Base-by-base conservation (phyloP, 2,888 invertebrate genomes). In the Thereva nobilitata region DNA sequence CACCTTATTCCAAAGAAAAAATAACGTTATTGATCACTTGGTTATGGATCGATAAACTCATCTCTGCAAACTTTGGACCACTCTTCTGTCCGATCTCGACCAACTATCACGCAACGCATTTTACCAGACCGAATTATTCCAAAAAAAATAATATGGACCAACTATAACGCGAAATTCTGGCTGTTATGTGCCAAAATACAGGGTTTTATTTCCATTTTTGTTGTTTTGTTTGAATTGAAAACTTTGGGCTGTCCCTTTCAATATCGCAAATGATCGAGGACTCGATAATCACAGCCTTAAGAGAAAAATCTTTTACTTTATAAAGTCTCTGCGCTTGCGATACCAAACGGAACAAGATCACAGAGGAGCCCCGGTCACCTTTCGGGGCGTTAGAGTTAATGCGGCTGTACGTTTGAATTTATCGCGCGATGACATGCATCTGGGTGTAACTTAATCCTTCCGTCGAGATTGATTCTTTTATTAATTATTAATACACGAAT, bases 401-500 rank as follows among this genome's bases (percentile, higher is more conserved):
- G 59, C 65, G 65, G 66, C 65, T 68, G 68, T 68, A 68, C 68
- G 49, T 57, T 68, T 57, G 57, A 65, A 68, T 68, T 68, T 68
- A 68, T 68, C 65, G 68, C 68, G 61, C 54, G 65, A 65, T 66
- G 68, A 68, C 68, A 68, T 65, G 68, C 68, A 68, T 68, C 64
- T 68, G 65, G 68, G 65, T 66, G 68, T 68, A 68, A 68, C 68
- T 68, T 68, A 68, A 68, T 68, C 68, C 61, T 61, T 64, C 52
- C 54, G 63, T 49, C 44, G 56, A 67, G 63, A 63, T 63, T 63
- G 59, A 59, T 59, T 59, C 59, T 47, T 49, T 59, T 47, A 47
- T 38, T 59, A 47, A 59, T 47, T 47, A 47, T 59, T 47, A 59
- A 59, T 59, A 47, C 59, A 47, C 47, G 49, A 47, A 23, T 23